Evolutionary conservation across 2,113 vertebrate species (phyloP).

Genomic region (Rostratula benghalensis): DNA sequence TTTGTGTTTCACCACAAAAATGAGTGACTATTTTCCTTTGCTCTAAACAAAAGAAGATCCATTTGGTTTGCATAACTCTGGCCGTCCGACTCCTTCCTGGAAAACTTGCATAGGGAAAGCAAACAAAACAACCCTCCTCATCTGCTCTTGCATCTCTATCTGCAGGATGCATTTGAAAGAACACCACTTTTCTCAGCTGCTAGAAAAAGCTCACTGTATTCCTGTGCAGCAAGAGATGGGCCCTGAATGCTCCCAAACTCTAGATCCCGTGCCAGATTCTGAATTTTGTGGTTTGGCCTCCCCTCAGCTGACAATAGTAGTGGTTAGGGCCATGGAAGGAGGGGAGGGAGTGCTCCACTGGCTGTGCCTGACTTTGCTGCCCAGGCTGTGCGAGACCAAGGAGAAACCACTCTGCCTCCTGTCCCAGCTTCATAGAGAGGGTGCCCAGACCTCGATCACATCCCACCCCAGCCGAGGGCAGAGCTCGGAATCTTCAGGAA

Average conservation of each 20-base stretch:
- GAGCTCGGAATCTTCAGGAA: background rate
- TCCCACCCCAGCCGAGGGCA: background rate
- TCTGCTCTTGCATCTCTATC: background rate
- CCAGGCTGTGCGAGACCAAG: background rate
- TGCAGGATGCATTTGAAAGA: background rate
- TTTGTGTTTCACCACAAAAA: conserved; percentile 70
- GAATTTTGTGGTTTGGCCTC: background rate
- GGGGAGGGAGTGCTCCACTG: rapidly evolving
- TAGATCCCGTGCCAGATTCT: background rate
- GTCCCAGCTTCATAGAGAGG: background rate
- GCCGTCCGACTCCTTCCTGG: conserved; percentile 72
- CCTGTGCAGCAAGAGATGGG: background rate
- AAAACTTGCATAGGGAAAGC: conserved; percentile 38
- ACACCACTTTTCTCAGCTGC: background rate
- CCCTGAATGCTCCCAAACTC: background rate
- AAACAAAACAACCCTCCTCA: background rate
- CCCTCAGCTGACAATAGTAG: background rate
- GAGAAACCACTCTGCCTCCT: background rate
- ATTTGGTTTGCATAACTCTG: conserved; percentile 70
- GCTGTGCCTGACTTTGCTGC: background rate
- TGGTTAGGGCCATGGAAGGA: background rate
- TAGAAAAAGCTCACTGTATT: background rate
- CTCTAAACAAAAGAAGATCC: conserved; percentile 69
- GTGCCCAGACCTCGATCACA: background rate
- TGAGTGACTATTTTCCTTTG: conserved; percentile 25